A percentile compares a stretch with the other conserved stretches of the same genome.
These are phyloP conservation scores for Lytechinus pictus DNA, from an alignment of 35 echinoderm and acorn worm genomes.

Conservation along the genomic window DNA sequence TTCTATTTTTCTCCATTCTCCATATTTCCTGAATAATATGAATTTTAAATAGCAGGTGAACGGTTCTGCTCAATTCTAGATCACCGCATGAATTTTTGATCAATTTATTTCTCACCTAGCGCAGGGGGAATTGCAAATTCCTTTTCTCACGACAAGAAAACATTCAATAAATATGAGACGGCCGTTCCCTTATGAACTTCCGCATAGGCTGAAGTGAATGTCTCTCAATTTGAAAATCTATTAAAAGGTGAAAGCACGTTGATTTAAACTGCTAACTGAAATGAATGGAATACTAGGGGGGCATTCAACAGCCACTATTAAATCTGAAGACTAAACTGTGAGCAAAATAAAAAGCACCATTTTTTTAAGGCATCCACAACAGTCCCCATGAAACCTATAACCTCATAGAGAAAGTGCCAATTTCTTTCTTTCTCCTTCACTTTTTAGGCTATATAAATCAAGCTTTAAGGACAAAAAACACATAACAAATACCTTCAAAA, in stretches of 20 bases:
- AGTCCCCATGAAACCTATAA: no score
- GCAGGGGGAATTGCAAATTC: background rate
- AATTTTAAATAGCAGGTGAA: constrained; percentile 41
- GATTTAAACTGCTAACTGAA: no score
- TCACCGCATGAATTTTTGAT: constrained; percentile 5
- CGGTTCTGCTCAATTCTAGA: constrained; percentile 18
- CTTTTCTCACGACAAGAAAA: background rate
- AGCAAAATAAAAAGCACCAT: no score
- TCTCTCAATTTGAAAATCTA: background rate
- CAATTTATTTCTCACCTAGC: background rate
- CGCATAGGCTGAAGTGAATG: background rate
- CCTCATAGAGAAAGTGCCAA: no score
- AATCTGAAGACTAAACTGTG: no score
- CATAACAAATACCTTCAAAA: no score
- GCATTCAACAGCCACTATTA: no score
- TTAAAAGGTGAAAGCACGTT: background rate
- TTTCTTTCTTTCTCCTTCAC: no score
- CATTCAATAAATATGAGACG: background rate
- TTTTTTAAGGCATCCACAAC: no score
- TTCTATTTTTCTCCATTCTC: background rate
- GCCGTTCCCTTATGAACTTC: background rate
- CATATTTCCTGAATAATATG: constrained; percentile 17
- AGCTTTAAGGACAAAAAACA: no score
- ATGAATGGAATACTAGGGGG: no score
- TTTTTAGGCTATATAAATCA: no score